phyloP scores from a whole-genome alignment of 2,888 invertebrate genomes.

The Lobophora halterata region DNA sequence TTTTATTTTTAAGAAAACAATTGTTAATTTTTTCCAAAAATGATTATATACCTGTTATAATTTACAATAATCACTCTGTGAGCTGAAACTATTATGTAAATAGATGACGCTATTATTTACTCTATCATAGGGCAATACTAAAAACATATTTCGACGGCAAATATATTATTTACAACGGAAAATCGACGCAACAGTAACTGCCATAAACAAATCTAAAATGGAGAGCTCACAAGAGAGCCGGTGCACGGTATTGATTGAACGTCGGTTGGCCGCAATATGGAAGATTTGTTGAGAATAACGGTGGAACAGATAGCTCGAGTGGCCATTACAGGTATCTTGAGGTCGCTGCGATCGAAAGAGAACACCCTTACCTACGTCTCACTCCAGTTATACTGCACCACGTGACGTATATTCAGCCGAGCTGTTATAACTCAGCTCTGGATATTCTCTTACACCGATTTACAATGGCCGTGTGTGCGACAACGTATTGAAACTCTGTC shows the following conservation, averaged over 20 bases:
- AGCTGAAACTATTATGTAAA: no score
- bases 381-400: slow-evolving; percentile 50
- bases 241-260: slow-evolving; percentile 61
- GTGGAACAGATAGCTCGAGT: slow-evolving; percentile 71
- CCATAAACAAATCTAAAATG: slow-evolving; percentile 43
- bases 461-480: no score
- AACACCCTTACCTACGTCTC: slow-evolving; percentile 60
- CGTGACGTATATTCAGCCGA: slow-evolving; percentile 43
- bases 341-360: slow-evolving; percentile 57
- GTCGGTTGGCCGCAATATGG: slow-evolving; percentile 65
- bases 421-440: slow-evolving; percentile 42
- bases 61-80: no score
- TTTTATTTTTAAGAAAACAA: no score
- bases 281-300: slow-evolving; percentile 75
- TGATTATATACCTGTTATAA: no score
- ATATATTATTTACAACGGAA: no score
- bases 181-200: slow-evolving; percentile 17
- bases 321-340: slow-evolving; percentile 75
- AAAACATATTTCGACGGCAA: background rate
- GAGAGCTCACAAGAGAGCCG: slow-evolving; percentile 47
- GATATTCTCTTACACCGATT: slow-evolving; percentile 37
- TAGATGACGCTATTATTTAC: no score
- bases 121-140: no score
- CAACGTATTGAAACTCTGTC: no score
- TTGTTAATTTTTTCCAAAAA: no score